A percentile compares a stretch with the other conserved stretches of the same genome.
phyloP scores from a whole-genome alignment of 1,140 invertebrate genomes.

The Aplysia californica region DNA sequence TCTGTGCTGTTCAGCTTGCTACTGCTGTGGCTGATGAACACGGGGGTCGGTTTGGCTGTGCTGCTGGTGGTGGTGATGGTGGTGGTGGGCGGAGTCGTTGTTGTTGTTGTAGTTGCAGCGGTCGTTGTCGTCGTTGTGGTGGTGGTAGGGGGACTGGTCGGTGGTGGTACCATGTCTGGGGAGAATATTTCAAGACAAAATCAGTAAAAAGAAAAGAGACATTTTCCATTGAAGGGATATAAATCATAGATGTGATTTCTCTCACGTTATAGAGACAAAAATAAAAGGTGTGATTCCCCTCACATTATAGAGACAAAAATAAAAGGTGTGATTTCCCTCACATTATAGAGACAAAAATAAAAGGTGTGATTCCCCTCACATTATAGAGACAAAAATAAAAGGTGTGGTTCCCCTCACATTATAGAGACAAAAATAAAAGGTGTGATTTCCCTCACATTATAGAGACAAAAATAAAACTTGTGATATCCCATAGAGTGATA shows the following conservation, averaged over 20 bases:
- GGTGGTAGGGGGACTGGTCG: conserved; percentile 18
- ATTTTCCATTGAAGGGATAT: not conserved
- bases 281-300: not conserved
- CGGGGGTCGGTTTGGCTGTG: not conserved
- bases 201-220: not conserved
- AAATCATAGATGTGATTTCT: not conserved
- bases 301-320: not conserved
- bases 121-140: conserved; percentile 18
- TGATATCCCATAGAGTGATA: too few relatives aligned
- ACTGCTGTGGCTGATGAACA: not conserved
- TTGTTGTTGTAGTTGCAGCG: conserved; percentile 2
- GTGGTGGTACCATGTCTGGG: conserved; percentile 4
- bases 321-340: too few relatives aligned
- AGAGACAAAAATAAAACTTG: too few relatives aligned
- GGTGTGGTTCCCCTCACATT: too few relatives aligned
- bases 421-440: too few relatives aligned
- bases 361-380: too few relatives aligned
- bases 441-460: too few relatives aligned
- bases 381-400: too few relatives aligned
- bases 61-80: not conserved
- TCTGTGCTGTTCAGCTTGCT: not conserved
- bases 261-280: not conserved
- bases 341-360: too few relatives aligned
- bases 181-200: not conserved
- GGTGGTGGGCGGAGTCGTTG: not conserved